phyloP scores from a whole-genome alignment of 2,113 vertebrate species.

The Pseudorasbora parva region DNA sequence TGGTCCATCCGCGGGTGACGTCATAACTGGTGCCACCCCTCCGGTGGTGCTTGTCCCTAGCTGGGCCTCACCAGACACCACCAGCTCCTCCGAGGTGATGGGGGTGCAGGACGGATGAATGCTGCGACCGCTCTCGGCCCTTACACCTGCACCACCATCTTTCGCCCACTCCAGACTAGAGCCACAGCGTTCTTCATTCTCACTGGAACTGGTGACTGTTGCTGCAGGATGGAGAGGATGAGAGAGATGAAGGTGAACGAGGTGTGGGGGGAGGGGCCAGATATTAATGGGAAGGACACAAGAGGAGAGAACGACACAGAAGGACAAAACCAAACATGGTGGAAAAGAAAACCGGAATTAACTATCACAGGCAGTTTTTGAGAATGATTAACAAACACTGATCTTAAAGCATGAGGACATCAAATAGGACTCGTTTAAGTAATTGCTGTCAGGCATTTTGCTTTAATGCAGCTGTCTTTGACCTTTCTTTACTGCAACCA shows the following conservation, averaged over 20 bases:
- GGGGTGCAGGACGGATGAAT: slow-evolving; percentile 78
- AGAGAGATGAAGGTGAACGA: slow-evolving; percentile 1
- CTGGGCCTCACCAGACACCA: slow-evolving; percentile 61
- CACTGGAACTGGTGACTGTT: slow-evolving; percentile 94
- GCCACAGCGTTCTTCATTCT: slow-evolving; percentile 94
- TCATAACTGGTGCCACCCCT: slow-evolving; percentile 78
- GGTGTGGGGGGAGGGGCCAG: background rate
- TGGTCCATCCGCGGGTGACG: slow-evolving; percentile 49
- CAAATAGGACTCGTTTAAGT: background rate
- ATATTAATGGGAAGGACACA: slow-evolving; percentile 21
- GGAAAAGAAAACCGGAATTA: background rate
- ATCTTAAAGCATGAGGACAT: background rate
- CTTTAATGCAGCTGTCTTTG: slow-evolving; percentile 45
- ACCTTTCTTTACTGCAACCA: slow-evolving; percentile 66
- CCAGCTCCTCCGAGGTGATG: slow-evolving; percentile 79
- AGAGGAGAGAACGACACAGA: background rate
- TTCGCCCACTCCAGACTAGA: slow-evolving; percentile 90
- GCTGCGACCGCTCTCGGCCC: slow-evolving; percentile 68
- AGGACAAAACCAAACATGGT: slow-evolving; percentile 15
- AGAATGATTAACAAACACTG: background rate
- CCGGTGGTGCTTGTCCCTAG: slow-evolving; percentile 60
- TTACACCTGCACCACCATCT: slow-evolving; percentile 77
- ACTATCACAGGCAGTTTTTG: background rate
- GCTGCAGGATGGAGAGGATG: slow-evolving; percentile 73
- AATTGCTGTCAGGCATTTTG: slow-evolving; percentile 49